Evolutionary conservation across 2,113 vertebrate genomes (phyloP), one percentile per base, ranked within the genome.

Genomic region (Peromyscus leucopus): DNA sequence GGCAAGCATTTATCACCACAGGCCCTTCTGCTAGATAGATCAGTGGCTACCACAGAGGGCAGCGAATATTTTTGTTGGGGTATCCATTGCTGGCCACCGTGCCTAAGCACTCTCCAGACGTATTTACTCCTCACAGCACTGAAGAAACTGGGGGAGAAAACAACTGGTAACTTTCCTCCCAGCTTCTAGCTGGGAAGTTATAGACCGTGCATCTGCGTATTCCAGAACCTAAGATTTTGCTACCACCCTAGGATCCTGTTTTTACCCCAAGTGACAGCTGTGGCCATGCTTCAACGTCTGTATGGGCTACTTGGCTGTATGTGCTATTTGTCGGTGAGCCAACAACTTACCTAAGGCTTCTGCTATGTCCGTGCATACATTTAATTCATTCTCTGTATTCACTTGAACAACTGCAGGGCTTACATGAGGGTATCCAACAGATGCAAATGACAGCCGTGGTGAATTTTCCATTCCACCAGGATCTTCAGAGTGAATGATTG

Each of bases 1-100:
- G 48, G 5, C 12, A 39, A 36, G 28, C 21, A 24, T 75, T 69
- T 7, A 12, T 0, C 11, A 51, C 3, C 11, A 17, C 5, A 5
- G 13, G n/a, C 10, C 19, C 5, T 59, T 4, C 7, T 0, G 12
- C 19, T 0, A 7, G 15, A 17, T 5, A 61, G 13, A 12, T 2
- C 1, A 12, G 21, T 0, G 5, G 22, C 67, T 15, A 22, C 1
- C 10, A 0, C 69, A 42, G 2, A 12, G 51, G n/a, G n/a, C 57
- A 51, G 28, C 24, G 33, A 19, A 33, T 33, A 1, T 24, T 0
- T 5, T 2, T 16, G 19, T 5, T 24, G 46, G 15, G 57, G 1
- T 51, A 33, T 36, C 67, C 2, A 0, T 3, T 15, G 46, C 82
- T 10, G 1, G 46, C 42, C 8, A 11, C 7, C 0, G 1, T 5